A percentile compares a stretch with the other conserved stretches of the same genome.
Conservation (phyloP, 1,140 invertebrate genomes). For the Neotoxoptera formosana region DNA sequence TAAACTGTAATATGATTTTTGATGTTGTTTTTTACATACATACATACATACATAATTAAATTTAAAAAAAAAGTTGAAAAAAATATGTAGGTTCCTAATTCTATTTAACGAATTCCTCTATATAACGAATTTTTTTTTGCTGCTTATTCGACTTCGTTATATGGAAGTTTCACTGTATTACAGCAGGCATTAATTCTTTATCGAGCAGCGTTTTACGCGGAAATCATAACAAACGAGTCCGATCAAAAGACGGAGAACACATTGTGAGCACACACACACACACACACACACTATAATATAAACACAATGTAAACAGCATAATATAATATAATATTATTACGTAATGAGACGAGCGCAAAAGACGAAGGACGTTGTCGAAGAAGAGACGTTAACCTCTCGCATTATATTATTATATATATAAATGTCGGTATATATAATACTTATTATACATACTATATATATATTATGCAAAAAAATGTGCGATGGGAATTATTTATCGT, state of each 20-base stretch:
- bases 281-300: background rate
- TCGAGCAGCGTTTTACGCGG: background rate
- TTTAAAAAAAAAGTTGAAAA: too few relatives aligned
- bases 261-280: background rate
- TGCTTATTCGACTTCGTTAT: too few relatives aligned
- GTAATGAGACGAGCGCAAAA: slow-evolving; percentile 13
- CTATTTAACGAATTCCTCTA: too few relatives aligned
- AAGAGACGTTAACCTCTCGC: slow-evolving; percentile 19
- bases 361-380: slow-evolving; percentile 1
- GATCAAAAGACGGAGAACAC: background rate
- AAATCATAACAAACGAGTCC: background rate
- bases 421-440: background rate
- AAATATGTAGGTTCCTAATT: too few relatives aligned
- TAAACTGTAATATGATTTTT: too few relatives aligned
- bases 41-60: too few relatives aligned
- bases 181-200: background rate
- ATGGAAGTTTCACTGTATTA: too few relatives aligned
- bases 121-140: too few relatives aligned
- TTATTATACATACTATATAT: background rate
- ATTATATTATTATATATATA: background rate
- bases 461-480: background rate
- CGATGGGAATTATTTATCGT: background rate
- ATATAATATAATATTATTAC: slow-evolving; percentile 19
- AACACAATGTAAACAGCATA: background rate
- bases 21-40: too few relatives aligned